phyloP scores from a whole-genome alignment of 2,888 invertebrate species.

The Melanostoma mellinum region DNA sequence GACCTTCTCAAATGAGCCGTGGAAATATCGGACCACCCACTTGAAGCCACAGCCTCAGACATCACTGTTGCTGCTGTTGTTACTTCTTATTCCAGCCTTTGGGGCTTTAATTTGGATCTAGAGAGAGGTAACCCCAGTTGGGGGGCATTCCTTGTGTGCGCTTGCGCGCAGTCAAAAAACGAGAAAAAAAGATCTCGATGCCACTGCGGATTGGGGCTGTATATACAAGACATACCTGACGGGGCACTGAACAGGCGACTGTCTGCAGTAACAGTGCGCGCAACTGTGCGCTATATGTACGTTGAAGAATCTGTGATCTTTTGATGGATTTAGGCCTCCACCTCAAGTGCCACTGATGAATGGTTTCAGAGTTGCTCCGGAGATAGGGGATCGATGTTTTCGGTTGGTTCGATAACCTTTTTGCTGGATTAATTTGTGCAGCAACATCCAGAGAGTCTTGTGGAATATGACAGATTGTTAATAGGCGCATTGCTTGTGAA shows the following conservation, averaged over 20 bases:
- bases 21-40: conserved; percentile 73
- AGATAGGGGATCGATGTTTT: conserved; percentile 61
- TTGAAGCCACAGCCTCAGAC: conserved; percentile 61
- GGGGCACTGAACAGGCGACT: conserved; percentile 58
- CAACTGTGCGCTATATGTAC: conserved; percentile 42
- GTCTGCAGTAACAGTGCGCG: conserved; percentile 68
- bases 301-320: conserved; percentile 72
- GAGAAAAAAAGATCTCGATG: conserved; percentile 29
- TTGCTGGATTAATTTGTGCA: conserved; percentile 68
- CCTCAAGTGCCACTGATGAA: conserved; percentile 82
- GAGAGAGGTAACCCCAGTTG: conserved; percentile 59
- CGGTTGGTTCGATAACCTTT: conserved; percentile 68
- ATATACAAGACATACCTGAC: conserved; percentile 13
- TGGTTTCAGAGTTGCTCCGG: conserved; percentile 76
- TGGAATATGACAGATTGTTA: conserved; percentile 72
- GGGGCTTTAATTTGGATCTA: conserved; percentile 60
- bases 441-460: conserved; percentile 10
- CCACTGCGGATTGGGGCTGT: conserved; percentile 46
- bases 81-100: conserved; percentile 63
- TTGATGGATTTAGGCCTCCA: conserved; percentile 82
- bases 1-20: conserved; percentile 72
- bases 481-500: conserved; percentile 61
- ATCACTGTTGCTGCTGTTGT: conserved; percentile 59
- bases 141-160: conserved; percentile 70
- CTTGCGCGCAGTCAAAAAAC: conserved; percentile 44